phyloP scores from a whole-genome alignment of 1,140 invertebrate species.

The Megalopta genalis region DNA sequence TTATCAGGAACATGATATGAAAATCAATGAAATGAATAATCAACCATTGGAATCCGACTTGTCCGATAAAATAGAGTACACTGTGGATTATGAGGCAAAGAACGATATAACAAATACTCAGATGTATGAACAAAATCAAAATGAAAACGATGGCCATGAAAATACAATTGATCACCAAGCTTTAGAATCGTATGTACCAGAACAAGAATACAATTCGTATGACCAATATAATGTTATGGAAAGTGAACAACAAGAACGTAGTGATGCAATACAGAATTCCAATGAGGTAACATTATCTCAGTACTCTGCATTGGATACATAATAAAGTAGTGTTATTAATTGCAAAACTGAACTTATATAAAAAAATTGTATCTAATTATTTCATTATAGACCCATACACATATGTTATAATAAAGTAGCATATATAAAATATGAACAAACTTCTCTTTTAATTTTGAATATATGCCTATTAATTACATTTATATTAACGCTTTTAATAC shows the following conservation, averaged over 20 bases:
- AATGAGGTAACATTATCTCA: background rate
- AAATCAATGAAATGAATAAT: slow-evolving; percentile 15
- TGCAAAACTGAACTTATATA: background rate
- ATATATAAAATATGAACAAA: background rate
- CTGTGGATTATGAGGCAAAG: slow-evolving; percentile 11
- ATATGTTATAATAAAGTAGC: too few species aligned
- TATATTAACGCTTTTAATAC: too few species aligned
- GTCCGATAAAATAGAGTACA: slow-evolving; percentile 26
- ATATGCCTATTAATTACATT: too few species aligned
- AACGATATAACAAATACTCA: slow-evolving; percentile 11
- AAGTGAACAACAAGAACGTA: slow-evolving; percentile 53
- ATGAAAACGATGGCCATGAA: slow-evolving; percentile 46
- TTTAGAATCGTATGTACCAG: slow-evolving; percentile 56
- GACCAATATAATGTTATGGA: slow-evolving; percentile 63
- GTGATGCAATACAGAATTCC: slow-evolving; percentile 27
- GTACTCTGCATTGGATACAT: background rate
- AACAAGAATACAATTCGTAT: slow-evolving; percentile 67
- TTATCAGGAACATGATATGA: slow-evolving; percentile 15
- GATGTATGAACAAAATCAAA: slow-evolving; percentile 44
- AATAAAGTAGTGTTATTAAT: background rate
- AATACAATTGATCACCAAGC: slow-evolving; percentile 50
- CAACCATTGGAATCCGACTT: background rate
- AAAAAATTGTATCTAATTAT: background rate
- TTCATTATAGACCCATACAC: too few species aligned
- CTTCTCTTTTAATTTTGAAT: too few species aligned